These are phyloP conservation scores for Tachina fera DNA, from an alignment of 2,888 invertebrate species.

Conservation along the genomic window DNA sequence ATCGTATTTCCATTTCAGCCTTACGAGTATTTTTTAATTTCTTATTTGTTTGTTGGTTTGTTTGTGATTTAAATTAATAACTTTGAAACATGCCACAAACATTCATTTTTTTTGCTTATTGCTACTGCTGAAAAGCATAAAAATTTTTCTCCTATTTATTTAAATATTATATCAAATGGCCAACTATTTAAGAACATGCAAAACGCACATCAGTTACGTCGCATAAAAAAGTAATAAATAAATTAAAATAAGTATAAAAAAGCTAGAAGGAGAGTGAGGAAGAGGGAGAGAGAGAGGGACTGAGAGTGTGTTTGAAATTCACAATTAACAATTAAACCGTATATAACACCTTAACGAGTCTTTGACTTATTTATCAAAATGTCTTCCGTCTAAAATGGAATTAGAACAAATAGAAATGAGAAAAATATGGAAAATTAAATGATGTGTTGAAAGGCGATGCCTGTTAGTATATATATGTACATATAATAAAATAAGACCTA, in stretches of 20 bases:
- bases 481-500: conserved; percentile 43
- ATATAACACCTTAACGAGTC: conserved; percentile 68
- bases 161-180: conserved; percentile 22
- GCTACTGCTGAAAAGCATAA: conserved; percentile 41
- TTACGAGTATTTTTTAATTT: neutral
- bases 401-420: neutral
- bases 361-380: conserved; percentile 61
- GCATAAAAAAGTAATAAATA: conserved; percentile 27
- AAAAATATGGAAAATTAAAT: conserved; percentile 51
- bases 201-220: conserved; percentile 66
- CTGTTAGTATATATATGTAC: neutral
- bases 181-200: conserved; percentile 68
- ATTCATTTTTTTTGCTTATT: conserved; percentile 20
- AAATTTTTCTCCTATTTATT: conserved; percentile 10
- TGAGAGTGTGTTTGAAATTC: conserved; percentile 4
- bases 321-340: conserved; percentile 60
- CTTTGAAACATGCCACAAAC: conserved; percentile 63
- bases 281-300: neutral
- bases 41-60: neutral
- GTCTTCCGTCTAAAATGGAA: neutral
- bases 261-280: neutral
- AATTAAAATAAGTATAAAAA: neutral
- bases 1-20: neutral
- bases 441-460: conserved; percentile 69
- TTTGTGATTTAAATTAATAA: conserved; percentile 61